Conservation (phyloP, 2,113 vertebrate genomes). For the Chaetodon auriga region DNA sequence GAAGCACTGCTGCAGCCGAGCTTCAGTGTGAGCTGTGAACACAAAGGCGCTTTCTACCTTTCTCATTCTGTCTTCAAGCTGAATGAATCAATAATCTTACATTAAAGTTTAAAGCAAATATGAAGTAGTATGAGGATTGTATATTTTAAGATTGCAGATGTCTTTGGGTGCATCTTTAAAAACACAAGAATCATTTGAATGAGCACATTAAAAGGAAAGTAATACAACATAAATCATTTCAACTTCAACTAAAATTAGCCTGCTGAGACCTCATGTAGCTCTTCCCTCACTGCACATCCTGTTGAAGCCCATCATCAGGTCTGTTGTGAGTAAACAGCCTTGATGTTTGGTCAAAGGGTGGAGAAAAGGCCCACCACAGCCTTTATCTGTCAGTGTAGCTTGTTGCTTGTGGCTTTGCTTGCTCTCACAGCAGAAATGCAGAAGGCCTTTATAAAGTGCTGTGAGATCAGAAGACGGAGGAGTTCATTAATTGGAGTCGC, state of each 20-base stretch:
- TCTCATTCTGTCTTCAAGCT: neutral
- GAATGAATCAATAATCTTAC: neutral
- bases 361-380: neutral
- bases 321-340: constrained; percentile 1
- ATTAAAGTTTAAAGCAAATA: neutral
- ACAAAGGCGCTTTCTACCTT: too few species aligned
- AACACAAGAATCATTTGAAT: neutral
- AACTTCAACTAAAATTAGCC: neutral
- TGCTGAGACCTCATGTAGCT: neutral
- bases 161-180: neutral
- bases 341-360: neutral
- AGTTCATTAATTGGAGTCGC: too few species aligned
- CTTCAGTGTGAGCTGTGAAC: constrained; percentile 18
- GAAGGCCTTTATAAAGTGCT: neutral
- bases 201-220: neutral
- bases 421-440: neutral
- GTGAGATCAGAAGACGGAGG: too few species aligned
- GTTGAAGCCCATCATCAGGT: neutral
- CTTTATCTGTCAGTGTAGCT: neutral
- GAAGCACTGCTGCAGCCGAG: constrained; percentile 14
- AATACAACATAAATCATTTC: neutral
- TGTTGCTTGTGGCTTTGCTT: constrained; percentile 9
- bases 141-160: neutral
- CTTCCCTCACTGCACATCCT: neutral
- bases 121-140: neutral